Evolutionary conservation across 2,888 invertebrate genomes (phyloP), one percentile per base, ranked within the genome.

Genomic region (Pardosa pseudoannulata): DNA sequence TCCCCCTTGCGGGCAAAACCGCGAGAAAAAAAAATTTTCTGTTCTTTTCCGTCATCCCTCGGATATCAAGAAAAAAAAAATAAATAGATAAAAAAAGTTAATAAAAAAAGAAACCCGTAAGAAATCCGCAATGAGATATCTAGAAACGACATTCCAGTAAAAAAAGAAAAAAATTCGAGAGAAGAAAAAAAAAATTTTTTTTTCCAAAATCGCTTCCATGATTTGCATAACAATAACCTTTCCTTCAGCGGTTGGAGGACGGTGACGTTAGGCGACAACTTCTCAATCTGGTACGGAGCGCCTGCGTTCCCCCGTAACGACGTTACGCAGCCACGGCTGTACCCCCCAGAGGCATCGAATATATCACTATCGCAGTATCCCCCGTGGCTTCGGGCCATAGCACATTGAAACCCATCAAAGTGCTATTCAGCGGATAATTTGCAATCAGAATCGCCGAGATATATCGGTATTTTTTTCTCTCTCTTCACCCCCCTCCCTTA

Each of bases 381-480:
- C 83, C 62, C 65, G 75, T 64, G 68, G 78, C 83, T 73, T 27
- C 9, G 16, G 75, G 83, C 78, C n/a, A 36, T 23, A 68, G 78
- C 83, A 73, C 83, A 85, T 78, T 85, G 83, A 85, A 79, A 85
- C 83, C 78, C 78, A 85, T 85, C 83, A 85, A 85, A 85, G 78
- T 78, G 83, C 83, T 85, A 85, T 85, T 85, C 83, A 85, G 19
- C 16, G 62, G 83, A 79, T 85, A 85, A 85, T 85, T 85, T 78
- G 78, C 83, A 85, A 85, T 85, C 83, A 85, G 83, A 85, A 85
- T 78, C 67, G 62, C 56, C 50, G 71, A 28, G 76, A 62, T 71
- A 75, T 74, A 83, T 76, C 67, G 70, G 27, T 23, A 31, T 71
- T 36, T 50, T 46, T 76, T 56, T 70, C 46, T 83, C 29, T 46